Evolutionary conservation across 2,113 vertebrate species (phyloP), one percentile per base, ranked within the genome.

Genomic region (Prolemur simus): DNA sequence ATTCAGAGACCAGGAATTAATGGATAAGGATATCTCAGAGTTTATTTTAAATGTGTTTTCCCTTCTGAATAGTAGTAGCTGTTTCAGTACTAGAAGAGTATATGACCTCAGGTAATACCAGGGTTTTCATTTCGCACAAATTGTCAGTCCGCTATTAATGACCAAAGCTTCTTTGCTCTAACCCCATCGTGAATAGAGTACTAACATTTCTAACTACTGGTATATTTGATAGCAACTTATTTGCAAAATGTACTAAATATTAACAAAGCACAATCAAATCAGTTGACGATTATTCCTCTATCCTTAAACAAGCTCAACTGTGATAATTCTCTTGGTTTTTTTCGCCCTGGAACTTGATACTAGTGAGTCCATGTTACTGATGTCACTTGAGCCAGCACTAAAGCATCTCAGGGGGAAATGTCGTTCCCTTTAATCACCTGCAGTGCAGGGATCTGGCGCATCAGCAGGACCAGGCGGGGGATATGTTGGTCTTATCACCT

Each of bases 381-480:
- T 58, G 3, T 34, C 47, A 6, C 37, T 27, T 32, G 42, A 58
- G 49, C 77, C 17, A 8, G 21, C 34, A 23, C 60, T 39, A 3
- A 23, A 32, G 58, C n/a, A 9, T 29, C 10, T 14, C 71, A 1
- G n/a, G 64, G 69, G 32, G 37, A 42, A 20, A 23, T 12, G 7
- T 2, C 17, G 0, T 20, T 42, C 18, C 37, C 21, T 21, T 20
- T 32, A 1, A 7, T 54, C 13, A 60, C 1, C 18, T 37, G 0
- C 7, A 15, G 60, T n/a, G 2, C 60, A 8, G n/a, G 64, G 10
- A n/a, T 15, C 39, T 1, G 42, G 58, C 45, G 37, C 29, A 23
- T 56, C 63, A 34, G 6, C 29, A 47, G 14, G 73, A 47, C 64
- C 21, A 45, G 60, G 9, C 39, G 49, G 7, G 14, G 74, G 11